phyloP scores from a whole-genome alignment of 2,113 vertebrate genomes.

The Choloepus hoffmanni region DNA sequence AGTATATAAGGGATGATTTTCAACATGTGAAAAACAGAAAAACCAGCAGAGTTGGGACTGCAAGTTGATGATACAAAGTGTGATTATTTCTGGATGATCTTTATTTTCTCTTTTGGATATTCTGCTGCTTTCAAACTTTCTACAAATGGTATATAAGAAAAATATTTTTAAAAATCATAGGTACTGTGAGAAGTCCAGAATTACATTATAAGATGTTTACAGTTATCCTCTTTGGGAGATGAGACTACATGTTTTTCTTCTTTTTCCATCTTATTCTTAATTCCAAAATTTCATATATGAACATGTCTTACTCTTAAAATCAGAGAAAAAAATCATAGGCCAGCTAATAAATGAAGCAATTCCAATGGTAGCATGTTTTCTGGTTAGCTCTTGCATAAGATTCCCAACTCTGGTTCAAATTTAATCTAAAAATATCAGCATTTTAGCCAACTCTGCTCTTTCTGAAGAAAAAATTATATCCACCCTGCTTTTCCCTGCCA shows the following conservation, averaged over 20 bases:
- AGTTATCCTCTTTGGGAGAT: background rate
- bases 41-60: background rate
- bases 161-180: background rate
- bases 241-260: background rate
- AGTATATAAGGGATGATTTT: background rate
- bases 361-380: background rate
- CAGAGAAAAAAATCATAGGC: background rate
- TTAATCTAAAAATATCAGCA: background rate
- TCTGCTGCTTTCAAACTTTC: slow-evolving; percentile 23
- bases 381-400: background rate
- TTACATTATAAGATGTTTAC: background rate
- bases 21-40: background rate
- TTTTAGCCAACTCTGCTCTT: background rate
- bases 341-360: background rate
- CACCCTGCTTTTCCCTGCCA: background rate
- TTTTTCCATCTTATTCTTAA: background rate
- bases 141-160: background rate
- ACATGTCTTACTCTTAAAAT: background rate
- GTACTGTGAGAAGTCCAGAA: background rate
- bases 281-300: slow-evolving; percentile 1
- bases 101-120: background rate
- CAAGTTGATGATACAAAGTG: background rate
- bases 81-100: background rate
- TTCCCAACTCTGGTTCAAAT: background rate
- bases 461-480: background rate